phyloP scores from a whole-genome alignment of 1,140 invertebrate species.

The Ctenoplectra terminalis region DNA sequence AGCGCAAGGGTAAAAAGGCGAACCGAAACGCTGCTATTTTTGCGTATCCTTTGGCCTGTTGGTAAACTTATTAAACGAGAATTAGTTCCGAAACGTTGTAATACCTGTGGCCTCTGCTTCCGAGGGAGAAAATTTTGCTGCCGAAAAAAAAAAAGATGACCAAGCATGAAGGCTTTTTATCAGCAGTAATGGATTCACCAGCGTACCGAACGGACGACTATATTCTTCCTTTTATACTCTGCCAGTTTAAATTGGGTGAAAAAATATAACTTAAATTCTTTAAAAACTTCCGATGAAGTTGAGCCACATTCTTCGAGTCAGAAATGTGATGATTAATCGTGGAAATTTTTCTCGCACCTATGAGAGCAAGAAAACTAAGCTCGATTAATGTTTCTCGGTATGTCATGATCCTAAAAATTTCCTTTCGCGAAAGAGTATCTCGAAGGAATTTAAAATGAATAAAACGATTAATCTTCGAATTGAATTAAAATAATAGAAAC shows the following conservation, averaged over 20 bases:
- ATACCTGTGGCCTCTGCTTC: neutral
- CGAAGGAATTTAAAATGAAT: too few species aligned
- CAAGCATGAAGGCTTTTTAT: constrained; percentile 5
- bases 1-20: neutral
- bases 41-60: neutral
- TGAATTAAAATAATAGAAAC: too few species aligned
- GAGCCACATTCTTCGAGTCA: neutral
- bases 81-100: constrained; percentile 8
- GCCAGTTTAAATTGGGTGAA: neutral
- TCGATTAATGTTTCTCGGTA: too few species aligned
- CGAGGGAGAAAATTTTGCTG: neutral
- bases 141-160: neutral
- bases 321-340: neutral
- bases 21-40: constrained; percentile 14
- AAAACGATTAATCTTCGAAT: too few species aligned
- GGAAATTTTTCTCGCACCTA: neutral
- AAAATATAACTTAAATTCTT: constrained; percentile 11
- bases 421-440: too few species aligned
- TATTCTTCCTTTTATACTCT: neutral
- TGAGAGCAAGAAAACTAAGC: neutral
- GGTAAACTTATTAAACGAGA: constrained; percentile 31
- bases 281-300: neutral
- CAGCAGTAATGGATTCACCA: constrained; percentile 5
- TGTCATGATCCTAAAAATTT: too few species aligned
- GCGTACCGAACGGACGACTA: neutral